Base-by-base conservation (phyloP, 2,888 invertebrate species). In the Fragum sueziense region DNA sequence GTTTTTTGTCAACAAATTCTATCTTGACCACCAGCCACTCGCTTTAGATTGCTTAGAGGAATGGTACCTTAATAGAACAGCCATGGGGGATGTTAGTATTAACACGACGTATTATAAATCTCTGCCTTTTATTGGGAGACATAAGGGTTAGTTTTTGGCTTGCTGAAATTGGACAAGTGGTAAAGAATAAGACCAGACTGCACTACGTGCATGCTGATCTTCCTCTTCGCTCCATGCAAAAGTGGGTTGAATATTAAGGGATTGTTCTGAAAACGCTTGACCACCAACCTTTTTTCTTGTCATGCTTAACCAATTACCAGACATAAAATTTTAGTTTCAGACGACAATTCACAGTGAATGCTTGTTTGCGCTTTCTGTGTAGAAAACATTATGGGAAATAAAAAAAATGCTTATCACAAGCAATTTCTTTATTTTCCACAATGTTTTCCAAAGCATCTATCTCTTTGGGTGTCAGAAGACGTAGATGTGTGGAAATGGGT, bases 1-100 rank as follows among this genome's bases (percentile, higher is more conserved):
- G 70, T 80, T 92, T 14, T 91, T 92, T 76, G 91, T 88, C 6
- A 92, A 92, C 74, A 92, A 92, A 79, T 91, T 92, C 74, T 86
- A 91, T 70, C 27, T 83, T 14, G 85, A 88, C 25, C 89, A 81
- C 70, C 88, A 91, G 47, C 89, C 89, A n/a, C 77, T 88, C 7
- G 88, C 88, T 0, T 73, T 88, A 2, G 89, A 91, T 70, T 92
- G 92, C 82, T 68, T 92, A 69, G 92, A 92, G 70, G 90, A 92
- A 76, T 85, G 85, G 80, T 81, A 90, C 9, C 74, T 85, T 7
- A 90, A 91, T 72, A 85, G 86, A 69, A 89, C 91, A 0, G 67
- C 22, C 4, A 9, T 37, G 6, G 33, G 67, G 27, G 61, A 74
- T 27, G 57, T 29, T 9, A 47, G 17, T n/a, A 14, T 79, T n/a